Percentiles rank a stretch among this genome's conserved stretches.
These are phyloP conservation scores for Monarcha castaneiventris DNA, from an alignment of 2,113 vertebrate genomes.

Conservation along the genomic window DNA sequence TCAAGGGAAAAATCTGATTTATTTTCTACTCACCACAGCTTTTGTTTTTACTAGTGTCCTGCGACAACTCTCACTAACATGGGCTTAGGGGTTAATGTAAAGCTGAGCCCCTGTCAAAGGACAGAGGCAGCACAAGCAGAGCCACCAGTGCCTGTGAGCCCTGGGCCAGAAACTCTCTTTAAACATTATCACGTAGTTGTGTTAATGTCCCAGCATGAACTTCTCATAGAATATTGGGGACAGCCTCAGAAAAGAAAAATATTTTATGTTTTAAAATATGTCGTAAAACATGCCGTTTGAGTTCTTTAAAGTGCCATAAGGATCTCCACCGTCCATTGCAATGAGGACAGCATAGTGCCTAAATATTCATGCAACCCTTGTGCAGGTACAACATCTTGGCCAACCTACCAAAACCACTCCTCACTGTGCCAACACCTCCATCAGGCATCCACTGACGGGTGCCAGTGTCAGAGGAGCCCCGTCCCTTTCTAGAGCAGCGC, in stretches of 20 bases:
- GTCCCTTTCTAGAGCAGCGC: neutral
- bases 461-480: neutral
- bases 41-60: neutral
- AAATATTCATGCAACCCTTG: neutral
- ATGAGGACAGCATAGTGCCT: neutral
- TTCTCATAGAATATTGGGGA: neutral
- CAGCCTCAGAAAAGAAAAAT: neutral
- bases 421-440: neutral
- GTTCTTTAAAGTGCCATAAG: neutral
- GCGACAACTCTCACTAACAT: fast-evolving
- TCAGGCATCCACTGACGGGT: neutral
- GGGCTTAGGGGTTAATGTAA: neutral
- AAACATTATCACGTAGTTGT: neutral
- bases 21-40: neutral
- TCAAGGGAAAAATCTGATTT: neutral
- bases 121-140: neutral
- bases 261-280: neutral
- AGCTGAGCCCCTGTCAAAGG: neutral
- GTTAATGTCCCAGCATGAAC: neutral
- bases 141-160: neutral
- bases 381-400: neutral
- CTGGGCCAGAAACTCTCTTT: neutral
- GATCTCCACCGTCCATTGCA: neutral
- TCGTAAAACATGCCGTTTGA: neutral
- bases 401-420: neutral